Evolutionary conservation across 2,797 vertebrate genomes (phyloP), one percentile per base, ranked within the genome.

Genomic region (Micrastur ruficollis): DNA sequence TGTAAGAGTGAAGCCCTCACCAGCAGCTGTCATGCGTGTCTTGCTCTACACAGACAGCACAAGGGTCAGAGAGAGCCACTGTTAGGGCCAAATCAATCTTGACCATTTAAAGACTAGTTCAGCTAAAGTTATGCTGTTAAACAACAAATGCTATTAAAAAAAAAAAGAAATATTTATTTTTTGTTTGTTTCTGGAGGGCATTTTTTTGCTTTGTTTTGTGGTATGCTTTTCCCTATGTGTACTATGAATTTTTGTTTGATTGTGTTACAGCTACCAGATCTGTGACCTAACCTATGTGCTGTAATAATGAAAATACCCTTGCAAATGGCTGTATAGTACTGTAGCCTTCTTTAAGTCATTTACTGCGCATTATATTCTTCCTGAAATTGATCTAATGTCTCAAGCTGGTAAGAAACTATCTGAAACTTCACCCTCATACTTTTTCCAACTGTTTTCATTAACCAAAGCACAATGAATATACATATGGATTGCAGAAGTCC

Each of bases 401-500:
- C 67, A 94, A n/a, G 47, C 20, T 78, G 29, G 32, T 67, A 92
- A 78, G n/a, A 95, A 95, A 76, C 25, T 32, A 70, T 52, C 50
- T 78, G 83, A 95, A 82, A 12, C 11, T 81, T 89, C 32, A 63
- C 32, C 53, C 52, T 59, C 42, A 79, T 74, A 90, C 38, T 65
- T 59, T 66, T 52, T 70, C 44, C 21, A 52, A 82, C 27, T 70
- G 46, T 90, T 76, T 76, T 83, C 81, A 70, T 44, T 81, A 88
- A 56, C 32, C 38, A 87, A 86, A 58, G 44, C 22, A 84, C n/a
- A 83, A 87, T 26, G 61, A 93, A 89, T 52, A 34, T n/a, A 63
- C 29, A 44, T 49, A 74, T 29, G 42, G 70, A 91, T 87, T 89
- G 47, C 23, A 71, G 20, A 70, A 91, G 25, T 61, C 85, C 82